phyloP scores from a whole-genome alignment of 1,140 invertebrate species.

The Nylanderia fulva region DNA sequence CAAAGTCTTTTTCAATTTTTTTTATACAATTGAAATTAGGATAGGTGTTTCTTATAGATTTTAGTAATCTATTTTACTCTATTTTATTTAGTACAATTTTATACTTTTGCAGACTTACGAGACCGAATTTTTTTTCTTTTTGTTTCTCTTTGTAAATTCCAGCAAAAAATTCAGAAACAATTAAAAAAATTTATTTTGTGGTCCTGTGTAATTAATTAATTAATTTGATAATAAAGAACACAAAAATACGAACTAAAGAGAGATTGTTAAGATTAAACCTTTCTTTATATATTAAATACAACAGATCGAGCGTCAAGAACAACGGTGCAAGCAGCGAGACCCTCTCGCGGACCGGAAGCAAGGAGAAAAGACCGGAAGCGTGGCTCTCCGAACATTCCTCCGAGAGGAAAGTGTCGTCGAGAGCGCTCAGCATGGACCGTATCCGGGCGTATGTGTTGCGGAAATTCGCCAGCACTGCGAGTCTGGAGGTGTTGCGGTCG shows the following conservation, averaged over 20 bases:
- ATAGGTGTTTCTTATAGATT: too few species aligned
- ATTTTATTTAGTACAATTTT: too few species aligned
- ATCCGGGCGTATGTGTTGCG: conserved; percentile 76
- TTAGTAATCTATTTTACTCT: too few species aligned
- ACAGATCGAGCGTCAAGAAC: not conserved
- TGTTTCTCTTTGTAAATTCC: too few species aligned
- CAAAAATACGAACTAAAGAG: not conserved
- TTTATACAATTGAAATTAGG: too few species aligned
- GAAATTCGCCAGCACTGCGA: conserved; percentile 73
- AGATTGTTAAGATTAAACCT: not conserved
- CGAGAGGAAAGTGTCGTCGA: conserved; percentile 52
- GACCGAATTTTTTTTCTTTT: too few species aligned
- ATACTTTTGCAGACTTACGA: too few species aligned
- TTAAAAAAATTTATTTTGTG: too few species aligned
- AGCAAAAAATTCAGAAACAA: too few species aligned
- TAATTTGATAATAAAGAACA: not conserved
- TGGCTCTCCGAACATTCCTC: conserved; percentile 41
- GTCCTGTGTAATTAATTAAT: too few species aligned
- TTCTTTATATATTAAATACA: not conserved
- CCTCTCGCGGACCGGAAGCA: conserved; percentile 33
- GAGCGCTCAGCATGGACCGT: conserved; percentile 72
- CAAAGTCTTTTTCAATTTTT: too few species aligned
- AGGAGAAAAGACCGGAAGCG: conserved; percentile 21
- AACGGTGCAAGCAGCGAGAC: not conserved
- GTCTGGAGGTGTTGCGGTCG: conserved; percentile 78